Base-by-base conservation (phyloP, 1,140 invertebrate genomes). In the Lordiphosa collinella region DNA sequence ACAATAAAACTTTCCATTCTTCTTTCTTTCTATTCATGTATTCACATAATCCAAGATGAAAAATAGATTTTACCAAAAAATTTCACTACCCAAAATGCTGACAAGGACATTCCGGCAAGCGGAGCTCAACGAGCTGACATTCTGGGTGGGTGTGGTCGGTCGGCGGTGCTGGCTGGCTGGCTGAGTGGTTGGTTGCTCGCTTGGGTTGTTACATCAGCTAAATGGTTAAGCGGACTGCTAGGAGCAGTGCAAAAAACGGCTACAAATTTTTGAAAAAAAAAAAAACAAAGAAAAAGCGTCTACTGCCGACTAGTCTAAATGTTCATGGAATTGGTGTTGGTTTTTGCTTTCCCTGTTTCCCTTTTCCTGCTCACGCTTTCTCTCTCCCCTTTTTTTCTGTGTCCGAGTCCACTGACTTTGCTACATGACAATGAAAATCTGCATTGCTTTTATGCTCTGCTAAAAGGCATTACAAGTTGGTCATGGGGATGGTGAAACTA, bases 1-100 rank as follows among this genome's bases (percentile, higher is more conserved):
- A 84, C 76, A 82, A 82, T 82, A 82, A 80, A 84, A 82, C 68
- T 75, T 76, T 59, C 55, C 62, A 59, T 68, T 68, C 49, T 72
- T 60, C 50, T 53, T 46, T 46, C 56, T 73, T 63, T 51, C 62
- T 58, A 84, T 82, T 82, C 76, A 84, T 82, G 76, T 72, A 82
- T 82, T 82, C 76, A 55, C 76, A 82, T 82, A 82, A 82, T 82
- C 76, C 76, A 64, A 82, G 78, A 82, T 82, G 76, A 82, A 82
- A 82, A 82, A 82, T 82, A 82, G 76, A 82, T 82, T 82, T 72
- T 56, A 68, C 55, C 61, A 32, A 82, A 80, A 70, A 80, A 84
- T 82, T 76, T 82, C 59, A 82, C 76, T 84, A 72, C 62, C 71
- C 78, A 82, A 84, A 82, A 84, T 76, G 76, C 76, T 82, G 76